A percentile compares a stretch with the other conserved stretches of the same genome.
phyloP scores from a whole-genome alignment of 1,140 invertebrate species.

The Eufriesea mexicana region DNA sequence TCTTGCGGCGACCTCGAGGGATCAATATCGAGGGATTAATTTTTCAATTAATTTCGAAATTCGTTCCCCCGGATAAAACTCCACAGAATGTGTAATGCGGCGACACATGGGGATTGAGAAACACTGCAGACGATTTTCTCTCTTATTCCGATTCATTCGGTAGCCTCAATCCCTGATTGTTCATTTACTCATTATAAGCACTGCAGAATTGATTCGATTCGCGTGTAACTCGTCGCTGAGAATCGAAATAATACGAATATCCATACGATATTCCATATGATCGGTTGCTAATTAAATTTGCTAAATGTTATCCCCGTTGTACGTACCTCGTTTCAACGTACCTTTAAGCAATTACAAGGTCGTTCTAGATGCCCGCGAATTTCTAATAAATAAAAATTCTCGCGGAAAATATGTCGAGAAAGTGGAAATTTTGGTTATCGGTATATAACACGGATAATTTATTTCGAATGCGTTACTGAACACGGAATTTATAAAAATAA shows the following conservation, averaged over 20 bases:
- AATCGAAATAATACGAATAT: neutral
- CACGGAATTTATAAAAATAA: too few relatives aligned
- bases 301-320: neutral
- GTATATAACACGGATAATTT: too few relatives aligned
- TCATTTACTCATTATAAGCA: neutral
- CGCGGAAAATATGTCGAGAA: neutral
- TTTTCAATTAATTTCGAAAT: neutral
- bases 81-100: too few relatives aligned
- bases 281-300: conserved; percentile 13
- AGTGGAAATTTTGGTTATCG: too few relatives aligned
- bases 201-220: neutral
- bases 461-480: too few relatives aligned
- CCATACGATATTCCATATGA: neutral
- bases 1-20: neutral
- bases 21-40: neutral
- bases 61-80: neutral
- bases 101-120: too few relatives aligned
- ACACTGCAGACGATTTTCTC: neutral
- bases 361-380: neutral
- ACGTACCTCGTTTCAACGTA: too few relatives aligned
- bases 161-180: neutral
- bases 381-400: neutral
- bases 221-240: neutral
- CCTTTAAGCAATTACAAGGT: neutral
- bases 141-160: too few relatives aligned